Conservation (phyloP, 2,113 vertebrate genomes). For the Rhinogobius similis region DNA sequence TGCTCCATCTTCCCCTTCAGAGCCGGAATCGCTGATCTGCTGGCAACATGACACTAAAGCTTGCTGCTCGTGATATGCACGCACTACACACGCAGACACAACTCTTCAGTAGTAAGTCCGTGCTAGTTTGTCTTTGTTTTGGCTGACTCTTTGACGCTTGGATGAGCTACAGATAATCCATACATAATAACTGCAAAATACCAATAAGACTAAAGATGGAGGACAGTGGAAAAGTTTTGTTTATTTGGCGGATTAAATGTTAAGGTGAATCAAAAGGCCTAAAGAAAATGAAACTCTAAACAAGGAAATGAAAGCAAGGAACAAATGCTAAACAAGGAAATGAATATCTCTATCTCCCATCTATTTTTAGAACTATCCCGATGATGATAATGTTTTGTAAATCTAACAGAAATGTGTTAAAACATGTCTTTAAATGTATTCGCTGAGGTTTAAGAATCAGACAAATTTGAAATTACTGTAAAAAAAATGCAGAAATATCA, state of each 20-base stretch:
- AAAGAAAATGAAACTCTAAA: no score
- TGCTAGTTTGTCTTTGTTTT: neutral
- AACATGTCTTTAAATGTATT: no score
- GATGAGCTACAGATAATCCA: neutral
- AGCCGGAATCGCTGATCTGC: slow-evolving; percentile 62
- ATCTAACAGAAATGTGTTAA: no score
- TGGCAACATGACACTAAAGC: slow-evolving; percentile 52
- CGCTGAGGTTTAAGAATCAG: no score
- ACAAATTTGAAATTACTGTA: no score
- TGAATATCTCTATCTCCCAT: no score
- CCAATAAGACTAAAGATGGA: neutral
- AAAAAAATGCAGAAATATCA: no score
- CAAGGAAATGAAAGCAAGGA: no score
- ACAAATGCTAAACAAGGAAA: no score
- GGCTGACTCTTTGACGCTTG: neutral
- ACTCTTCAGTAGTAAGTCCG: slow-evolving; percentile 8
- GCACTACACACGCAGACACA: neutral
- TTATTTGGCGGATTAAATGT: neutral
- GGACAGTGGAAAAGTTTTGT: neutral
- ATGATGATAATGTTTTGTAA: no score
- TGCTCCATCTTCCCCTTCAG: slow-evolving; percentile 48
- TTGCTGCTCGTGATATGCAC: slow-evolving; percentile 41
- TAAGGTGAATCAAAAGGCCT: no score
- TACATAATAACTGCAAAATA: neutral
- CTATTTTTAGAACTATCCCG: no score